Percentiles rank a stretch among this genome's conserved stretches.
Conservation (phyloP, 2,113 vertebrate genomes). For the Cyprinodon brontotheroides region DNA sequence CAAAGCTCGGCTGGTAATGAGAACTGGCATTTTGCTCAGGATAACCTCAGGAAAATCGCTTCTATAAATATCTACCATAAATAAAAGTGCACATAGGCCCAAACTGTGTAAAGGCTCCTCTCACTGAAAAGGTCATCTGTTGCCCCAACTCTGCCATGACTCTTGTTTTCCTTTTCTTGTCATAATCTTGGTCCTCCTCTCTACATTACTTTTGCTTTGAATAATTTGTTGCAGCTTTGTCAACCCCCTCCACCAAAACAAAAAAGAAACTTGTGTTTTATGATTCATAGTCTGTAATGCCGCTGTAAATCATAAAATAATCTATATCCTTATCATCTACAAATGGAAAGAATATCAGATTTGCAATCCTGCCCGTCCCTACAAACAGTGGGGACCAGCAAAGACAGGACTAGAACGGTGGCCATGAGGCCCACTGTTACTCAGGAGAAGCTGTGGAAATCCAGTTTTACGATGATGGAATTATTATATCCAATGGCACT, state of each 20-base stretch:
- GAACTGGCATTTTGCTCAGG: conserved; percentile 82
- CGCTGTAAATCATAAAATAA: neutral
- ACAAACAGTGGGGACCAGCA: too few relatives aligned
- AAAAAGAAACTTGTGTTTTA: too few relatives aligned
- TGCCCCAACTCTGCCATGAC: conserved; percentile 55
- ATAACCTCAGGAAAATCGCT: conserved; percentile 83
- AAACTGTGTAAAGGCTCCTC: conserved; percentile 54
- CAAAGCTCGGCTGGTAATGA: conserved; percentile 80
- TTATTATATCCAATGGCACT: neutral
- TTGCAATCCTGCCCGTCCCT: too few relatives aligned
- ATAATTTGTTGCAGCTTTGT: neutral
- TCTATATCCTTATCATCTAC: neutral
- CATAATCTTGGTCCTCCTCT: conserved; percentile 8
- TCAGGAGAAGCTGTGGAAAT: neutral
- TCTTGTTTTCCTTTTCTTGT: conserved; percentile 40
- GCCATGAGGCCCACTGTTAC: neutral
- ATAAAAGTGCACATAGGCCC: conserved; percentile 81
- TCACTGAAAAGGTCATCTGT: conserved; percentile 80
- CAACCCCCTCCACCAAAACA: neutral
- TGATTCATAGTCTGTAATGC: too few relatives aligned
- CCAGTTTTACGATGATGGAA: neutral
- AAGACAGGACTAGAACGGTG: neutral
- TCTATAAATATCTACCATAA: conserved; percentile 86
- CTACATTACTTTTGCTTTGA: conserved; percentile 40
- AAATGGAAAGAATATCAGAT: too few relatives aligned